A percentile compares a stretch with the other conserved stretches of the same genome.
These are phyloP conservation scores for Alouatta palliata DNA, from an alignment of 2,113 vertebrate species.

Conservation along the genomic window DNA sequence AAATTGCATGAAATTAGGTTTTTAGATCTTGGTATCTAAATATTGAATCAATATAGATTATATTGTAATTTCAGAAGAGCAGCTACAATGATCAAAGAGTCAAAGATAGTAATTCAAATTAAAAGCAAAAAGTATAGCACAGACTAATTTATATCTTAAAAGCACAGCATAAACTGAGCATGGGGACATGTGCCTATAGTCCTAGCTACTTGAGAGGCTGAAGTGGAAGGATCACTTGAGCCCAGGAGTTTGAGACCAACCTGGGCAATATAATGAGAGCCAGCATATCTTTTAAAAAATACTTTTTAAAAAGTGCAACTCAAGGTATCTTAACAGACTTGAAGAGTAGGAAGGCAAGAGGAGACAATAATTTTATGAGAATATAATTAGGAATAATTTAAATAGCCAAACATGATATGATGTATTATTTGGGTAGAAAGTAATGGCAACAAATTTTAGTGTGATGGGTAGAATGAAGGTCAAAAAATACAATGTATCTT, in stretches of 20 bases:
- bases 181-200: not conserved
- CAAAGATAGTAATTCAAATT: not conserved
- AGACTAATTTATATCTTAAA: not conserved
- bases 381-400: not conserved
- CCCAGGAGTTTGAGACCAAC: not conserved
- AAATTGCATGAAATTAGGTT: not conserved
- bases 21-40: not conserved
- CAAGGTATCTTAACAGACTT: not conserved
- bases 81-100: not conserved
- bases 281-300: not conserved
- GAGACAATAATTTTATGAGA: not conserved
- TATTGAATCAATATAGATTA: not conserved
- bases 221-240: not conserved
- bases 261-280: not conserved
- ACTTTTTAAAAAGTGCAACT: not conserved
- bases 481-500: not conserved
- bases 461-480: not conserved
- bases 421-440: not conserved
- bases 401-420: not conserved
- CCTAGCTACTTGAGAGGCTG: not conserved
- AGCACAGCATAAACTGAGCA: not conserved
- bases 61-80: not conserved
- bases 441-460: not conserved
- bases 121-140: not conserved
- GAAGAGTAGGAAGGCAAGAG: not conserved